Percentiles rank a stretch among this genome's conserved stretches.
phyloP scores from a whole-genome alignment of 1,140 invertebrate species.

The Heliconius eleuchia region DNA sequence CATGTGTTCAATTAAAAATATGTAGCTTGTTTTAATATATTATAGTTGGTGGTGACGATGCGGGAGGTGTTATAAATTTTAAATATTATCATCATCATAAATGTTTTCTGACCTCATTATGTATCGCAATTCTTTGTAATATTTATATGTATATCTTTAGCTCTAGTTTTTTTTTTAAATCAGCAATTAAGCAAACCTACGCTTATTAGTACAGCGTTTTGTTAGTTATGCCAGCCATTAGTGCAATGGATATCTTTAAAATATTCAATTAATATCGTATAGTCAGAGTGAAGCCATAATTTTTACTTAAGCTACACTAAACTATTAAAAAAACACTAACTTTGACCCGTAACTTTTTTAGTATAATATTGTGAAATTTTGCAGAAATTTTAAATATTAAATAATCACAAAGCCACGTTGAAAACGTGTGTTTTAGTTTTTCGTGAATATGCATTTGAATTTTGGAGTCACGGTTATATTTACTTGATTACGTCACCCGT shows the following conservation, averaged over 20 bases:
- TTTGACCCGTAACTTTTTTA: too few relatives aligned
- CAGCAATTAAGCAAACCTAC: too few relatives aligned
- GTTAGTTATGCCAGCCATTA: too few relatives aligned
- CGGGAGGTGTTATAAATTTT: not conserved
- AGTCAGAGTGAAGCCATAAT: too few relatives aligned
- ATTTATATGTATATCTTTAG: not conserved
- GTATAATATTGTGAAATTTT: too few relatives aligned
- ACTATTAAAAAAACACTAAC: too few relatives aligned
- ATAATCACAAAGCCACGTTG: not conserved
- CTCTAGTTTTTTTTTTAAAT: too few relatives aligned
- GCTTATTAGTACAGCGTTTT: too few relatives aligned
- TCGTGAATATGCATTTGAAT: conserved; percentile 17
- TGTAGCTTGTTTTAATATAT: not conserved
- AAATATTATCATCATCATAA: not conserved
- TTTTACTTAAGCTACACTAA: too few relatives aligned
- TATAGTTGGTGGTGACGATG: not conserved
- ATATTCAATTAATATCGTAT: too few relatives aligned
- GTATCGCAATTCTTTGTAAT: not conserved
- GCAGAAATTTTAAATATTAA: not conserved
- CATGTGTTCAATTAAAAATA: not conserved
- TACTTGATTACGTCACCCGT: conserved; percentile 23
- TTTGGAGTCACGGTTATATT: conserved; percentile 27
- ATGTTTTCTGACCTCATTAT: not conserved
- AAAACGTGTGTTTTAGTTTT: conserved; percentile 9
- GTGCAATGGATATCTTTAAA: too few relatives aligned